Conservation (phyloP, 2,113 vertebrate genomes). For the Sceloporus undulatus region DNA sequence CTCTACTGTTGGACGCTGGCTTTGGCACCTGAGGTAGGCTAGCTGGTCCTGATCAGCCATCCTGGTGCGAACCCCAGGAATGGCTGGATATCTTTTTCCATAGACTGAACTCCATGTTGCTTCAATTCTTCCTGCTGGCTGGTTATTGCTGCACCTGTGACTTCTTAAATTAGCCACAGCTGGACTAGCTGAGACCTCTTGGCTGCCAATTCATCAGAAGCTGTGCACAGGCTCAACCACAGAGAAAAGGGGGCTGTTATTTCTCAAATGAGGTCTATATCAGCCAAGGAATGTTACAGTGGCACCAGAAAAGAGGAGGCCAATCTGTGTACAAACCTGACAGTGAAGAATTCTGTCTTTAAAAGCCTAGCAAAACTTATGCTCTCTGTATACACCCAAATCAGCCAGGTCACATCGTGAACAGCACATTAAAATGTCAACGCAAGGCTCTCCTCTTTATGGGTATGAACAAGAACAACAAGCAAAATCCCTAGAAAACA, state of each 20-base stretch:
- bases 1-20: slow-evolving; percentile 17
- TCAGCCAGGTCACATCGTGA: not conserved
- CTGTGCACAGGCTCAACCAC: not conserved
- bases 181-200: slow-evolving; percentile 52
- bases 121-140: slow-evolving; percentile 58
- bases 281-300: not conserved
- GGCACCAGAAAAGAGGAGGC: not conserved
- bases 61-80: slow-evolving; percentile 12
- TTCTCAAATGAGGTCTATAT: not conserved
- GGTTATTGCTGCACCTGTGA: slow-evolving; percentile 69
- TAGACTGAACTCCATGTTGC: slow-evolving; percentile 34
- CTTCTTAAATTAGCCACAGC: slow-evolving; percentile 63
- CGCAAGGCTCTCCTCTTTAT: not conserved
- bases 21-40: slow-evolving; percentile 36
- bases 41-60: slow-evolving; percentile 31
- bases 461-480: not conserved
- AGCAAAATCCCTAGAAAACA: not conserved
- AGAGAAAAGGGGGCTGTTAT: slow-evolving; percentile 16
- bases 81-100: slow-evolving; percentile 24
- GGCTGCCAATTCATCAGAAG: slow-evolving; percentile 44
- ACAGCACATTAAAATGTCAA: not conserved
- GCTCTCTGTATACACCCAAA: not conserved
- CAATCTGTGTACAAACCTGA: not conserved
- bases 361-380: slow-evolving; percentile 19
- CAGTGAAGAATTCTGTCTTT: slow-evolving; percentile 19